Evolutionary conservation across 2,888 invertebrate genomes (phyloP).

Genomic region (Spodoptera exigua): DNA sequence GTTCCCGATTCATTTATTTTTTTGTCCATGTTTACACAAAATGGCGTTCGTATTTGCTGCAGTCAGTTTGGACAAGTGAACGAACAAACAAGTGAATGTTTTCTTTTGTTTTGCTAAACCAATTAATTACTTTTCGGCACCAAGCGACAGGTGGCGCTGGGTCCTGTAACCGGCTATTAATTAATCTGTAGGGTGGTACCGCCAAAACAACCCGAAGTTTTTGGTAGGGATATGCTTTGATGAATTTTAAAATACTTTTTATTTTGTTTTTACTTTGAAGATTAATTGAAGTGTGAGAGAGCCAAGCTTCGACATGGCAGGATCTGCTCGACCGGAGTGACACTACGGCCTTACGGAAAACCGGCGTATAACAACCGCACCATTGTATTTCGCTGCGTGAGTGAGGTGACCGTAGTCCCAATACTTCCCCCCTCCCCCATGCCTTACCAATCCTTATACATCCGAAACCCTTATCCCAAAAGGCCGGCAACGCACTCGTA

Average conservation of each 20-base stretch:
- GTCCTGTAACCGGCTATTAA: conserved; percentile 17
- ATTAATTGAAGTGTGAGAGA: too few relatives aligned
- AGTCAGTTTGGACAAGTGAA: conserved; percentile 19
- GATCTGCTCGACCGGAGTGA: too few relatives aligned
- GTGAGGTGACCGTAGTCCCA: too few relatives aligned
- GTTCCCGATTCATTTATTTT: background rate
- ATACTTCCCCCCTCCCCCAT: too few relatives aligned
- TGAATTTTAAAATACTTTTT: background rate
- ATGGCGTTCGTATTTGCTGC: conserved; percentile 10
- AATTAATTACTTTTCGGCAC: conserved; percentile 39
- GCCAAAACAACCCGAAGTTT: conserved; percentile 16
- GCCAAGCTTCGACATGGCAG: too few relatives aligned
- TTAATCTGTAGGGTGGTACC: conserved; percentile 36
- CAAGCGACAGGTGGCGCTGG: conserved; percentile 40
- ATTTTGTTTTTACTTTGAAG: too few relatives aligned
- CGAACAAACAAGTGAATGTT: conserved; percentile 12
- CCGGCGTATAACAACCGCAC: too few relatives aligned
- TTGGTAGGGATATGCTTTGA: background rate
- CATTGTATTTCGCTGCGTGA: too few relatives aligned
- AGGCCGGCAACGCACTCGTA: too few relatives aligned
- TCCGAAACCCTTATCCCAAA: too few relatives aligned
- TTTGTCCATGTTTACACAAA: conserved; percentile 8
- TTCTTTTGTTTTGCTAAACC: conserved; percentile 27
- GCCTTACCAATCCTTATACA: too few relatives aligned
- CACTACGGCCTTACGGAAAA: too few relatives aligned